Percentiles rank a stretch among this genome's conserved stretches.
These are phyloP conservation scores for Drosophila maculinotata DNA, from an alignment of 2,888 invertebrate genomes.

Conservation along the genomic window DNA sequence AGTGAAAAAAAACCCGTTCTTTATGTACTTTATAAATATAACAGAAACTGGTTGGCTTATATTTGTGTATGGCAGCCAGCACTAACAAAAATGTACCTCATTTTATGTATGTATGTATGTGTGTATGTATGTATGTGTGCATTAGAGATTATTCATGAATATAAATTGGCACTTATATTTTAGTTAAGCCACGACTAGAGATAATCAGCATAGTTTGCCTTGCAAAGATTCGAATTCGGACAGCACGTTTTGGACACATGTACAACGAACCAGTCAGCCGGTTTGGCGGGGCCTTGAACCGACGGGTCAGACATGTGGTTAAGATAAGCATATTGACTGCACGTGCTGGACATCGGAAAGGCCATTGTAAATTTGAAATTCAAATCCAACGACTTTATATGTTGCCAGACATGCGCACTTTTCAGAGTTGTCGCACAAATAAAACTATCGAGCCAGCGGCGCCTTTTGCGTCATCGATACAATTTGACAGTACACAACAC, in stretches of 20 bases:
- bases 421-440: neutral
- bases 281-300: conserved; percentile 26
- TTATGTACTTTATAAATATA: conserved; percentile 4
- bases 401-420: conserved; percentile 26
- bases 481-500: conserved; percentile 22
- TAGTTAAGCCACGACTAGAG: neutral
- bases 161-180: neutral
- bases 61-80: conserved; percentile 36
- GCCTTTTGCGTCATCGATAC: conserved; percentile 25
- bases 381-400: neutral
- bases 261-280: conserved; percentile 8
- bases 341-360: neutral
- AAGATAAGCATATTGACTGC: neutral
- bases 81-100: too few species aligned
- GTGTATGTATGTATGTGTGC: conserved; percentile 1
- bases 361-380: conserved; percentile 15
- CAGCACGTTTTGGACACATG: conserved; percentile 53
- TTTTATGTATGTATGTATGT: neutral
- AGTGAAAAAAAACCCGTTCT: conserved; percentile 42
- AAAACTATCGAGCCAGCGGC: conserved; percentile 19
- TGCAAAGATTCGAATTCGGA: conserved; percentile 15
- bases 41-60: conserved; percentile 51
- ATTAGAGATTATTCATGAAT: neutral
- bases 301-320: conserved; percentile 16
- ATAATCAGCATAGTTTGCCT: conserved; percentile 10